Evolutionary conservation across 2,113 vertebrate genomes (phyloP).

Genomic region (Origma solitaria): DNA sequence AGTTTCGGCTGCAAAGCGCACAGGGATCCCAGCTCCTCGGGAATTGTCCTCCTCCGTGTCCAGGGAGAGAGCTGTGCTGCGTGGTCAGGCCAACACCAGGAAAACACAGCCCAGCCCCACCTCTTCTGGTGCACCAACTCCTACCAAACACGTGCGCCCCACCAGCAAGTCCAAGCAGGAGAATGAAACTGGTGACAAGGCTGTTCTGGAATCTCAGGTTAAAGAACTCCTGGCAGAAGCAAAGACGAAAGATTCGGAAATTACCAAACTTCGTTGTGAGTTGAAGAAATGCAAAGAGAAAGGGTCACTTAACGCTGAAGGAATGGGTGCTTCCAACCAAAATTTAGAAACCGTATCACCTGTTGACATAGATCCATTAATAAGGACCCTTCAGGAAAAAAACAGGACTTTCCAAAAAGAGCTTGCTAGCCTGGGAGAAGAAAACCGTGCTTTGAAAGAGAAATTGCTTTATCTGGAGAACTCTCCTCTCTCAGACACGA

Average conservation of each 20-base stretch:
- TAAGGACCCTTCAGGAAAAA: conserved; percentile 84
- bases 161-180: conserved; percentile 80
- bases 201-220: conserved; percentile 86
- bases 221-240: conserved; percentile 92
- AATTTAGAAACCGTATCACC: conserved; percentile 43
- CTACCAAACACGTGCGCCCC: conserved; percentile 81
- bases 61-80: conserved; percentile 80
- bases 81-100: conserved; percentile 77
- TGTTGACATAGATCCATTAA: conserved; percentile 72
- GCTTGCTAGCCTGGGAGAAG: conserved; percentile 81
- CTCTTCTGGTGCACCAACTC: conserved; percentile 81
- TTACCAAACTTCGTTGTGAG: conserved; percentile 87
- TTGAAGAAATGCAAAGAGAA: conserved; percentile 83
- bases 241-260: conserved; percentile 92
- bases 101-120: conserved; percentile 86
- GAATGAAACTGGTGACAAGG: conserved; percentile 77
- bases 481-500: conserved; percentile 74
- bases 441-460: conserved; percentile 87
- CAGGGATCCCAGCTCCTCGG: conserved; percentile 89
- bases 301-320: conserved; percentile 52
- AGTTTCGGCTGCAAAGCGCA: conserved; percentile 78
- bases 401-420: conserved; percentile 86
- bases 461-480: conserved; percentile 82
- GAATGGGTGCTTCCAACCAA: conserved; percentile 41
- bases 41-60: conserved; percentile 78